Conservation (phyloP, 2,113 vertebrate species). For the Alectura lathami region DNA sequence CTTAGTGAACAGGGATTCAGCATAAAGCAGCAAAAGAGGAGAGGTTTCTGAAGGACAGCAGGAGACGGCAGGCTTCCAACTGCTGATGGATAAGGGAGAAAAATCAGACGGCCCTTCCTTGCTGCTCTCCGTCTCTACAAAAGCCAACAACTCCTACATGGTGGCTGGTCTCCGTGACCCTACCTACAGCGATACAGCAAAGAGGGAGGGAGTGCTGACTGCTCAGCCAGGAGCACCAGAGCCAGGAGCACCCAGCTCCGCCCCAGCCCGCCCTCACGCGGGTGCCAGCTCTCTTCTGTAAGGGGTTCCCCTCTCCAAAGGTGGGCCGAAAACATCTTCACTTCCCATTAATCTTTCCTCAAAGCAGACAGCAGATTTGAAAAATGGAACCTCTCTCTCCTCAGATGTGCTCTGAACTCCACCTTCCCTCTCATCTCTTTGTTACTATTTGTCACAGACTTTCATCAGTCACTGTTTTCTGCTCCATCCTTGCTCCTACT, state of each 20-base stretch:
- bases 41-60: conserved; percentile 12
- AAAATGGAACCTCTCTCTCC: background rate
- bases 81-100: background rate
- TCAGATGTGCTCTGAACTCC: background rate
- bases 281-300: background rate
- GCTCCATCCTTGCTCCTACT: background rate
- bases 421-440: background rate
- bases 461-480: background rate
- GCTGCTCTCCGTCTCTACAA: background rate
- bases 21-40: background rate
- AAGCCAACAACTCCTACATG: background rate
- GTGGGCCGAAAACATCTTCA: background rate
- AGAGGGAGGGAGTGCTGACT: background rate
- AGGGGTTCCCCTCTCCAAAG: background rate
- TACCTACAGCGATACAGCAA: background rate
- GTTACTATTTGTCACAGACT: background rate
- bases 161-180: conserved; percentile 6
- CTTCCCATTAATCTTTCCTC: background rate
- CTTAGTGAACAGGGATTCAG: background rate
- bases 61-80: conserved; percentile 2
- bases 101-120: background rate
- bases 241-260: fast-evolving
- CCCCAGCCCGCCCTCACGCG: background rate
- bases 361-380: background rate
- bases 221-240: background rate